These are phyloP conservation scores for Lutjanus campechanus DNA, from an alignment of 2,797 vertebrate species.

Conservation along the genomic window DNA sequence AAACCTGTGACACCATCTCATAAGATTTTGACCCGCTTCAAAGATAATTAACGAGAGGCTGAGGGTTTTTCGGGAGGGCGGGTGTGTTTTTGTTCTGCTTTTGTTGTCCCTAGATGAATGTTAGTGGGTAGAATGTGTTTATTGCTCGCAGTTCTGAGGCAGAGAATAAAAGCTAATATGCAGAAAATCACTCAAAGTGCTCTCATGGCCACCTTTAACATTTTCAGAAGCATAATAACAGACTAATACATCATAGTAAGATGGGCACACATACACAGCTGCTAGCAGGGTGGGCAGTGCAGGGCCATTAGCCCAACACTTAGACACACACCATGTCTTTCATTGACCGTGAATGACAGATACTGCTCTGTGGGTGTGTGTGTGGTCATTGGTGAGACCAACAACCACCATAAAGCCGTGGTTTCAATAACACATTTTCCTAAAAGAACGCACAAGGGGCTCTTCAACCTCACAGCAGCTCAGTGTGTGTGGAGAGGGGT, in stretches of 20 bases:
- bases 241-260: conserved; percentile 41
- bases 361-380: conserved; percentile 25
- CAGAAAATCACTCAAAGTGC: conserved; percentile 65
- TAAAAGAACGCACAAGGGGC: conserved; percentile 64
- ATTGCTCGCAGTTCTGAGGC: conserved; percentile 23
- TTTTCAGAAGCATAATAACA: conserved; percentile 60
- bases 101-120: conserved; percentile 29
- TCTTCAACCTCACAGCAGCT: conserved; percentile 57
- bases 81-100: neutral
- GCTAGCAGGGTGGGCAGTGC: conserved; percentile 57
- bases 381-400: conserved; percentile 52
- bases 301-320: conserved; percentile 73
- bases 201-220: conserved; percentile 67
- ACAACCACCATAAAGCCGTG: conserved; percentile 60
- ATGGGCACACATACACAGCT: conserved; percentile 28
- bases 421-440: conserved; percentile 77
- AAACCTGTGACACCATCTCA: neutral
- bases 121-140: conserved; percentile 41
- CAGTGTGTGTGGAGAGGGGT: conserved; percentile 15
- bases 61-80: neutral
- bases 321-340: conserved; percentile 78
- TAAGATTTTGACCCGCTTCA: neutral
- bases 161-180: conserved; percentile 66
- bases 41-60: conserved; percentile 8
- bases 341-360: conserved; percentile 71